These are phyloP conservation scores for Chromobotia macracanthus DNA, from an alignment of 2,797 vertebrate species.

Conservation along the genomic window DNA sequence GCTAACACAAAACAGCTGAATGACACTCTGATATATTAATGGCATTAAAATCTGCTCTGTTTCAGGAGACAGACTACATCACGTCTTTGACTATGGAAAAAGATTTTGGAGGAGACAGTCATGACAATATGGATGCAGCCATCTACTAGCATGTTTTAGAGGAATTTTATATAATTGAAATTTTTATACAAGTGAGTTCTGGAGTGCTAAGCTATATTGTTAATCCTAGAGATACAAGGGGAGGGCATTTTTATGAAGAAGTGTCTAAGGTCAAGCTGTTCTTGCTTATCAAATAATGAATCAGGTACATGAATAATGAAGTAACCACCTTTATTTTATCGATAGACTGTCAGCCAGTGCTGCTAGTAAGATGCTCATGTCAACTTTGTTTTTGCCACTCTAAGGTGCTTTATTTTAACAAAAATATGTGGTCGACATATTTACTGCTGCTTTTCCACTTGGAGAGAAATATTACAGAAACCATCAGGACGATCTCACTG, in stretches of 20 bases:
- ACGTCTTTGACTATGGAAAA: slow-evolving; percentile 92
- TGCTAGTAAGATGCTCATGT: slow-evolving; percentile 12
- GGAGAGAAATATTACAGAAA: not conserved
- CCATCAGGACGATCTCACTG: not conserved
- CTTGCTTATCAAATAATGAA: not conserved
- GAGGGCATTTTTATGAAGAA: not conserved
- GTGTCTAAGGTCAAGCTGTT: slow-evolving; percentile 12
- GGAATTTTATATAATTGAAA: not conserved
- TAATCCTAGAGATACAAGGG: not conserved
- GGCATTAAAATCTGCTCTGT: slow-evolving; percentile 4
- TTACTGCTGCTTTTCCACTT: slow-evolving; percentile 24
- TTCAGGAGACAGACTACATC: slow-evolving; percentile 70
- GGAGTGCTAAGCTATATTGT: not conserved
- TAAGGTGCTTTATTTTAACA: not conserved
- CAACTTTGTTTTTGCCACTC: too few species aligned
- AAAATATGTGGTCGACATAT: not conserved
- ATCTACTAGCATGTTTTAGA: slow-evolving; percentile 78
- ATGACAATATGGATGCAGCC: slow-evolving; percentile 90
- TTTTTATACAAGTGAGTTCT: slow-evolving; percentile 29
- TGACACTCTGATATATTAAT: too few species aligned
- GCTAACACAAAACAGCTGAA: too few species aligned
- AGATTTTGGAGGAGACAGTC: slow-evolving; percentile 85
- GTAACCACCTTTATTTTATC: not conserved
- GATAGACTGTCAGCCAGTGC: not conserved
- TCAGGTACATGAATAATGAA: not conserved